These are phyloP conservation scores for Luidia sarsii DNA, from an alignment of 53 echinoderm and acorn worm species.

Conservation along the genomic window DNA sequence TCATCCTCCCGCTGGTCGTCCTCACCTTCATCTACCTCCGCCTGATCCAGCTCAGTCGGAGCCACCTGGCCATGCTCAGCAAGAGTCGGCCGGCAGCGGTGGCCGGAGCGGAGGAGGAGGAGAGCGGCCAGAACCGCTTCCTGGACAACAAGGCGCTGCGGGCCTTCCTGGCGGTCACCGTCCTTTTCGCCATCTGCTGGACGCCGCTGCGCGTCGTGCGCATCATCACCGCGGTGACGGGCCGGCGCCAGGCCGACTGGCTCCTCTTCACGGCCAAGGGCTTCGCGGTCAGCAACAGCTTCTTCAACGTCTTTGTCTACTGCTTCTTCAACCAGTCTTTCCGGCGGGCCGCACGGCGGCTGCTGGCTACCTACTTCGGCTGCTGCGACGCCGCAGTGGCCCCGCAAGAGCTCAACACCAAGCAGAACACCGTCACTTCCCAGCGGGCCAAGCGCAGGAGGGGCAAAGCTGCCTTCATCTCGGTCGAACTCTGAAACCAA, in stretches of 20 bases:
- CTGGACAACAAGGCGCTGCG: slow-evolving; percentile 43
- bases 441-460: background rate
- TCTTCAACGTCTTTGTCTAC: slow-evolving; percentile 48
- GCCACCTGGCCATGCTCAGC: slow-evolving; percentile 17
- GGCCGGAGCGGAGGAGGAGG: too few species aligned
- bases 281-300: slow-evolving; percentile 39
- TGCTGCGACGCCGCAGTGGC: slow-evolving; percentile 9
- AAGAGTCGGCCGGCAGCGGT: background rate
- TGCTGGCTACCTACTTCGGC: background rate
- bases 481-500: slow-evolving; percentile 28
- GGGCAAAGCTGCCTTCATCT: slow-evolving; percentile 3
- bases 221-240: background rate
- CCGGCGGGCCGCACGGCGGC: slow-evolving; percentile 13
- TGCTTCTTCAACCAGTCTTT: slow-evolving; percentile 41
- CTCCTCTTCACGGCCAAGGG: slow-evolving; percentile 26
- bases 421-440: too few species aligned
- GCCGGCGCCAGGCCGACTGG: background rate
- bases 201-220: slow-evolving; percentile 47
- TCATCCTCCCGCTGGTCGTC: slow-evolving; percentile 22
- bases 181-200: slow-evolving; percentile 56
- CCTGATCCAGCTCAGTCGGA: slow-evolving; percentile 40
- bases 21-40: slow-evolving; percentile 26
- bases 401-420: too few species aligned
- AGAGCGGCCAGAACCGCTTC: background rate
- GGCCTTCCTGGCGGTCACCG: slow-evolving; percentile 24